Conservation (phyloP, 2,797 vertebrate species). For the Danio choprae region DNA sequence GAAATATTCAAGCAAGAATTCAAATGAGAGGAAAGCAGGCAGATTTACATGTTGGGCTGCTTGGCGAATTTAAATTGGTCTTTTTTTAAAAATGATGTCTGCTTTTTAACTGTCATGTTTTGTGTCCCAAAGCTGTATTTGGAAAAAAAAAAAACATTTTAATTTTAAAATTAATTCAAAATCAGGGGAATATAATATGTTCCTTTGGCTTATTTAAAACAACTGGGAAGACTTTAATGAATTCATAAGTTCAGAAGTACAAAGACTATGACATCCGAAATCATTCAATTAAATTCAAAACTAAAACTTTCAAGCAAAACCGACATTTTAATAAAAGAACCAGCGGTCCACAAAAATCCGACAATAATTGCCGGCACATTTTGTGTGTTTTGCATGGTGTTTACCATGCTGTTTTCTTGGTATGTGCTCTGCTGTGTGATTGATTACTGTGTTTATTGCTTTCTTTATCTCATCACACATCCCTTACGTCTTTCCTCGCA, state of each 20-base stretch:
- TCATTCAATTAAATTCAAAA: background rate
- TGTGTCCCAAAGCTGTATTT: background rate
- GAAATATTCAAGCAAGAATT: background rate
- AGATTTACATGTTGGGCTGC: background rate
- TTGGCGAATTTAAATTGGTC: background rate
- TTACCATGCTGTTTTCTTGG: background rate
- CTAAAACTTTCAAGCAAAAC: background rate
- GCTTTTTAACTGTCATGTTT: background rate
- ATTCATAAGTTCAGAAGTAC: background rate
- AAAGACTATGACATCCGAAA: background rate
- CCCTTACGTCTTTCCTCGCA: conserved; percentile 25
- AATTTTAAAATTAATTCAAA: background rate
- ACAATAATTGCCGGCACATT: background rate
- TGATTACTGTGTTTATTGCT: conserved; percentile 45
- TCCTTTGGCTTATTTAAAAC: background rate
- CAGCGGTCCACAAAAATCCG: background rate
- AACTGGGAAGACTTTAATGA: background rate
- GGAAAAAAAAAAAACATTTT: no score
- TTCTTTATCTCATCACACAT: conserved; percentile 40
- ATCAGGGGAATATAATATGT: background rate
- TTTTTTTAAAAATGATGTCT: background rate
- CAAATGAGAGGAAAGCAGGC: conserved; percentile 12
- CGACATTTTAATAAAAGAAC: conserved; percentile 25
- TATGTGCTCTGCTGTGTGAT: conserved; percentile 37
- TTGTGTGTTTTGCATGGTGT: conserved; percentile 14